Evolutionary conservation across 2,888 invertebrate species (phyloP).

Genomic region (Philereme vetulata): DNA sequence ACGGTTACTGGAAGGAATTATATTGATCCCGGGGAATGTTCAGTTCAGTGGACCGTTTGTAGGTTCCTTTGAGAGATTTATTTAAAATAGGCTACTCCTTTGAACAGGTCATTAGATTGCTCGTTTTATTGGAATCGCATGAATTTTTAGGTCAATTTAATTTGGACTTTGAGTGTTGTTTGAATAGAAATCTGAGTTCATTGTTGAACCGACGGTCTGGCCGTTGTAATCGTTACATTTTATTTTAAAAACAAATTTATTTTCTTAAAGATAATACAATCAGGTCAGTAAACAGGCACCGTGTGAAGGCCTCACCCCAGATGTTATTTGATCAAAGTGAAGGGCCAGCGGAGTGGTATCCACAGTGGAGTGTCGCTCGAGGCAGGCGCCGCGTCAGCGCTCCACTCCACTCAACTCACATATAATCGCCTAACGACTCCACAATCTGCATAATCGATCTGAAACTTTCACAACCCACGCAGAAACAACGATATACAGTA

Average conservation of each 20-base stretch:
- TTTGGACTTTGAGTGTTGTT: conserved; percentile 25
- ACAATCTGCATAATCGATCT: conserved; percentile 38
- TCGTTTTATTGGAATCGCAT: conserved; percentile 25
- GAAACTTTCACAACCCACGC: conserved; percentile 20
- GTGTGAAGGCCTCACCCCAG: conserved; percentile 34
- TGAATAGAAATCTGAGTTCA: conserved; percentile 15
- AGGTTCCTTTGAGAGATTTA: conserved; percentile 29
- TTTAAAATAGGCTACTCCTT: conserved; percentile 30
- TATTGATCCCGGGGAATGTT: conserved; percentile 29
- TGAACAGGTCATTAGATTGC: conserved; percentile 30
- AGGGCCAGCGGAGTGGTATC: conserved; percentile 31
- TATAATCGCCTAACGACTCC: conserved; percentile 45
- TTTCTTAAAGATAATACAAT: conserved; percentile 10
- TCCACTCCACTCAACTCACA: conserved; percentile 43
- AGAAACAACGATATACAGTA: conserved; percentile 15
- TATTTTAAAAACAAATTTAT: too few species aligned
- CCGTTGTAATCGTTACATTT: too few species aligned
- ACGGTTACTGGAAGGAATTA: conserved; percentile 23
- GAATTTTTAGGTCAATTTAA: conserved; percentile 26
- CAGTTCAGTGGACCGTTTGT: conserved; percentile 28
- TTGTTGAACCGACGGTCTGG: conserved; percentile 8
- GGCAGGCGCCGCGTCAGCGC: conserved; percentile 45
- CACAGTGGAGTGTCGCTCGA: conserved; percentile 36
- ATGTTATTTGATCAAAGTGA: conserved; percentile 40
- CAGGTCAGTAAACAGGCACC: conserved; percentile 29